Evolutionary conservation across 2,113 vertebrate genomes (phyloP), one percentile per base, ranked within the genome.

Genomic region (Nothobranchius furzeri): DNA sequence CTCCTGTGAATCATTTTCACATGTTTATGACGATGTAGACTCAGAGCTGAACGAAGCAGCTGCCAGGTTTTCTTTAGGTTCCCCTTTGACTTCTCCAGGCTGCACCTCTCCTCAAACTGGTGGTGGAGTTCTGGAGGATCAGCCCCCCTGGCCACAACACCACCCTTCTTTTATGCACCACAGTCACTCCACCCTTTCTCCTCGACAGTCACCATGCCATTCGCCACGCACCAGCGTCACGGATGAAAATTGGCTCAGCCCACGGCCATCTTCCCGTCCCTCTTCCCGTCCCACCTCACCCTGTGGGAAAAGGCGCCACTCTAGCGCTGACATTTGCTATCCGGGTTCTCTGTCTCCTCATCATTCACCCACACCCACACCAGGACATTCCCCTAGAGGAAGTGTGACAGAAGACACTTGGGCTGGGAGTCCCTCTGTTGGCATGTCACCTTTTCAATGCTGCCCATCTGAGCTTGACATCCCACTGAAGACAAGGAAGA

Each of bases 201-300:
- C 97, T 11, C 93, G 95, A 25, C 96, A 97, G 59, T 98, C 96
- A 35, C 96, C 96, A 66, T 97, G 95, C 81, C 97, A 98, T 84
- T 99, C 97, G 55, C 97, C 97, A 12, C 96, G 97, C 91, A 97
- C 95, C 86, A 98, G 97, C 79, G 91, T 99, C 88, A 98, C 97
- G 15, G 97, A 99, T 85, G 97, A 99, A 89, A 99, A 98, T 68
- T 99, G 97, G 97, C 93, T 98, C 30, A 98, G 96, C 84, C 97
- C 97, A 0, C 91, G 97, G 40, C 94, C 97, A 40, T 93, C 95
- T 11, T 99, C 97, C 35, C 93, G 96, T 68, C 96, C 97, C 15
- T 96, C 96, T 12, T 99, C 96, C 0, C 95, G 96, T 70, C 97
- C 97, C 45, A 97, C 96, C 15, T 99, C 97, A 15, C 97, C 97